Percentiles rank a stretch among this genome's conserved stretches.
Evolutionary conservation across 35 echinoderm and acorn worm genomes (phyloP).

Genomic region (Eucidaris tribuloides): DNA sequence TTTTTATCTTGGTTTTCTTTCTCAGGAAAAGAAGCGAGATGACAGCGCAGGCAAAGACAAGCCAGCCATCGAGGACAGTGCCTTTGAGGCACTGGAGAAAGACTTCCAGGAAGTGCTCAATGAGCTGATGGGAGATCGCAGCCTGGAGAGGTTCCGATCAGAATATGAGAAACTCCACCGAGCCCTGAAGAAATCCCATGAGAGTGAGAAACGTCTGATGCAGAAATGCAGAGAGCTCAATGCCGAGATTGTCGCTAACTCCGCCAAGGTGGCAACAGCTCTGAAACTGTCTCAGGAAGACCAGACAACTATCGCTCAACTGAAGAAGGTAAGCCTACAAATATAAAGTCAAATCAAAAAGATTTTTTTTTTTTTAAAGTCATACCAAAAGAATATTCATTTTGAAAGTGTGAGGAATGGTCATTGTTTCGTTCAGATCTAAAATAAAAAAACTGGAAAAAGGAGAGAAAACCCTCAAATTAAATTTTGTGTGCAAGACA

Average conservation of each 20-base stretch:
- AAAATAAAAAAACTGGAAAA: too few relatives aligned
- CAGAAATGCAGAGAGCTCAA: conserved; percentile 96
- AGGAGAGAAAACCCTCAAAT: too few relatives aligned
- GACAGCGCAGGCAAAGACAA: conserved; percentile 63
- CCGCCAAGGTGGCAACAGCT: conserved; percentile 93
- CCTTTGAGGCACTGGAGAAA: conserved; percentile 97
- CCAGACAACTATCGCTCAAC: conserved; percentile 89
- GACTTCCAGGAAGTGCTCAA: conserved; percentile 97
- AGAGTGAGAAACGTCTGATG: conserved; percentile 97
- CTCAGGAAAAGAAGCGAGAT: conserved; percentile 90
- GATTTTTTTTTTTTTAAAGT: too few relatives aligned
- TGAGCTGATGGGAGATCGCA: conserved; percentile 88
- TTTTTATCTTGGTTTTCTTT: conserved; percentile 5
- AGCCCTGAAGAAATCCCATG: conserved; percentile 95
- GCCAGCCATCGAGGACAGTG: conserved; percentile 82
- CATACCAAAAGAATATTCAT: too few relatives aligned
- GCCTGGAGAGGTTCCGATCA: conserved; percentile 92
- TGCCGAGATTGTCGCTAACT: conserved; percentile 98
- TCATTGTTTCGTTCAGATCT: too few relatives aligned
- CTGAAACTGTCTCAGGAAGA: conserved; percentile 92
- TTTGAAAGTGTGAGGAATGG: too few relatives aligned
- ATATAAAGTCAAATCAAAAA: not conserved
- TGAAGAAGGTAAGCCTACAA: conserved; percentile 79
- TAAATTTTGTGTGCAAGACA: too few relatives aligned
- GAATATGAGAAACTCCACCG: conserved; percentile 99